A percentile compares a stretch with the other conserved stretches of the same genome.
Conservation (phyloP, 2,888 invertebrate genomes). For the Camponotus fellah region DNA sequence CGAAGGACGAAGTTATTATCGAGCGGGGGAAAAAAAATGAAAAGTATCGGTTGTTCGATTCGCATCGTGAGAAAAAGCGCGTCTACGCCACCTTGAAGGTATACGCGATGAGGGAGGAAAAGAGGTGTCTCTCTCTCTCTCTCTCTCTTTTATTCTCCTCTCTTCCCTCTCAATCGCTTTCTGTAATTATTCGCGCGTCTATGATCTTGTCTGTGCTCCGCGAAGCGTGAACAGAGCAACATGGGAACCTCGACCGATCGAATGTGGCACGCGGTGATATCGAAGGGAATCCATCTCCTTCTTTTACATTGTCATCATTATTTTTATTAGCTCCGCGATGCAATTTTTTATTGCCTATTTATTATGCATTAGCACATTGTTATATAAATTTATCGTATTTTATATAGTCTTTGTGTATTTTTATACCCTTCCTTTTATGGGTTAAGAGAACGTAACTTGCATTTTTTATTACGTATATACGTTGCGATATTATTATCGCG, state of each 20-base stretch:
- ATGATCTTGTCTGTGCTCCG: constrained; percentile 73
- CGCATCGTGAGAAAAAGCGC: constrained; percentile 77
- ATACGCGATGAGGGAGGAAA: constrained; percentile 29
- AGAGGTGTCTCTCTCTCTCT: constrained; percentile 8
- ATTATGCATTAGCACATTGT: neutral
- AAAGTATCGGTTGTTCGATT: constrained; percentile 62
- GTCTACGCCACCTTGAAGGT: constrained; percentile 57
- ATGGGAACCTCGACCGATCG: constrained; percentile 77
- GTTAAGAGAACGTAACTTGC: neutral
- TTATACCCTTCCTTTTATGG: neutral
- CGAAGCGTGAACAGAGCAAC: constrained; percentile 79
- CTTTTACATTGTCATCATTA: constrained; percentile 1
- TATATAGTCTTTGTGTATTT: neutral
- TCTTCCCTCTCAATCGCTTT: constrained; percentile 60
- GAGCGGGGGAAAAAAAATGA: constrained; percentile 64
- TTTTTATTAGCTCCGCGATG: neutral
- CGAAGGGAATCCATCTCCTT: constrained; percentile 1
- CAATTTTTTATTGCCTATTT: neutral
- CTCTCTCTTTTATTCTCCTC: constrained; percentile 21
- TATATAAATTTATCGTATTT: constrained; percentile 8
- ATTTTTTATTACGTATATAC: neutral
- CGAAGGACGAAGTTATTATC: constrained; percentile 81
- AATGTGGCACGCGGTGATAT: constrained; percentile 69
- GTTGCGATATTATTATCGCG: neutral
- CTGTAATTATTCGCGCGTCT: constrained; percentile 68